Base-by-base conservation (phyloP, 2,113 vertebrate genomes). In the Progne subis region DNA sequence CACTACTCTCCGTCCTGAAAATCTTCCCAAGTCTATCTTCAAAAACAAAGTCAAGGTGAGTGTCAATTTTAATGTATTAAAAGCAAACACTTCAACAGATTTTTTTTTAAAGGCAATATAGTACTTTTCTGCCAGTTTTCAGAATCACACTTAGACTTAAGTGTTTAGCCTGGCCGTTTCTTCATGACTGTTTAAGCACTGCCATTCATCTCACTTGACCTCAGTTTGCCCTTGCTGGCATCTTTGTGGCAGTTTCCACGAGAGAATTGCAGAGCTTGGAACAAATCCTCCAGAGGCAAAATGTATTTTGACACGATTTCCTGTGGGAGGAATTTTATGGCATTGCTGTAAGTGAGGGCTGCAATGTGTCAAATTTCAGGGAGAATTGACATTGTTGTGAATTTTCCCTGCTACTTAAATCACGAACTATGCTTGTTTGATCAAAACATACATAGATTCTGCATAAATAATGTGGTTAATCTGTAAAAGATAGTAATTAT, bases 21-120 rank as follows among this genome's bases (percentile, higher is more conserved):
- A 93, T 32, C 90, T 97, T 53, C 95, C 96, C 24, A 59, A 8
- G 2, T 97, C 95, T 19, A 5, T 97, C 65, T 91, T 97, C 31
- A 32, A 74, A 80, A 93, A 31, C 18, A 95, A 96, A 74, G 59
- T 55, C 47, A 97, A 96, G 78, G 96, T 97, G 61, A 94, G 94
- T 91, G 34, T 16, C 82, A 15, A 46, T 77, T 92, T 52, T 49
- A 74, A 68, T 60, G 5, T 55, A 50, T n/a, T 43, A 37, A 85
- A 82, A 72, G 18, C 15, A 81, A 67, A 59, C 6, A 46, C 7
- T 56, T 13, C 5, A 20, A n/a, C n/a, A 49, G 12, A 18, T 43
- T 47, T 44, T 19, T 69, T 32, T 44, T 8, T 24, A 41, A 37
- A 78, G 19, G 1, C 4, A 31, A 4, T n/a, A 16, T 52, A 81